Evolutionary conservation across 2,797 vertebrate species (phyloP), one percentile per base, ranked within the genome.

Genomic region (Mus spretus): DNA sequence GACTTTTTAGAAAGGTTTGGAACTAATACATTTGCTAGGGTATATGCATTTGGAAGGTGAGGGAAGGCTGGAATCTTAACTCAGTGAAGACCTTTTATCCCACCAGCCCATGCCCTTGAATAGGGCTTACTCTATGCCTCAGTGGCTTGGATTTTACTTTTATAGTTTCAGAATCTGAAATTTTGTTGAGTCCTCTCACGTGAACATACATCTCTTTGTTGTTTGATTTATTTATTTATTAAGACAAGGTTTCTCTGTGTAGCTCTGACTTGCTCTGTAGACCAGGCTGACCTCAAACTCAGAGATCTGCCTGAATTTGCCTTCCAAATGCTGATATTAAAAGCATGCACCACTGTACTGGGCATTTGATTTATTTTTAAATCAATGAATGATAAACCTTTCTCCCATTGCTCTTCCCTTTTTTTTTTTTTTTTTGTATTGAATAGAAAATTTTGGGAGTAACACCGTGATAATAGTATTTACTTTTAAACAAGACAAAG

Each of bases 161-260:
- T 53, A 65, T 79, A 65, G 4, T 91, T 93, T 97, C 26, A 70
- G 13, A 95, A 96, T 90, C 77, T 92, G 86, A 90, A 78, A 79
- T 94, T 95, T 31, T 15, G 6, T 93, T 53, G 50, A 80, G 26
- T 87, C 28, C 10, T 96, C 40, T 89, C 20, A 9, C 37, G 95
- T 95, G 86, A 91, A 95, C 96, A 87, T 47, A 70, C 67, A 81
- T 77, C 34, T 84, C 26, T 90, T 95, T 10, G 50, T 63, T 84
- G 24, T 28, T 59, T 59, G 6, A 72, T 72, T 59, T 37, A 22
- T 82, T 82, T 28, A 61, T 59, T 81, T 15, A 15, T 84, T 63
- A 28, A 65, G 75, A 63, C 40, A 84, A 22, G 61, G 82, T 83
- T 63, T 63, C 17, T 47, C 61, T 65, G 40, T 47, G 59, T 84